A percentile compares a stretch with the other conserved stretches of the same genome.
Conservation (phyloP, 2,888 invertebrate species). For the Leucophenga maculata region DNA sequence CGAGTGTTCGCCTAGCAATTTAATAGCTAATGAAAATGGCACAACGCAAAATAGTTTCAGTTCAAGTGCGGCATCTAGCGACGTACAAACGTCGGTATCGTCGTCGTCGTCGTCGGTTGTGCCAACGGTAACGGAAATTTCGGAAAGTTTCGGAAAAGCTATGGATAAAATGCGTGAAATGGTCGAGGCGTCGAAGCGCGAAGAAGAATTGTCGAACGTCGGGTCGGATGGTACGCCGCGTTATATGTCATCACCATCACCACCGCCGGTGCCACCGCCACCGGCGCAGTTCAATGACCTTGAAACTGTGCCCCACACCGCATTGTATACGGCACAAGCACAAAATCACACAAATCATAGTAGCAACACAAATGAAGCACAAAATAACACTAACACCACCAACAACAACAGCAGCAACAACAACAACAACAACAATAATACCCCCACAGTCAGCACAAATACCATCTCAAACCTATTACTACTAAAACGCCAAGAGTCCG, state of each 20-base stretch:
- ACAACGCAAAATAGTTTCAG: slow-evolving; percentile 41
- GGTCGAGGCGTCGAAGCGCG: slow-evolving; percentile 60
- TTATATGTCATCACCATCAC: slow-evolving; percentile 38
- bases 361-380: slow-evolving; percentile 5
- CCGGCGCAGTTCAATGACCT: slow-evolving; percentile 27
- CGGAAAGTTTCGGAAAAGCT: slow-evolving; percentile 40
- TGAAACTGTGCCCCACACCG: too few species aligned
- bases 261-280: slow-evolving; percentile 55
- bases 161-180: slow-evolving; percentile 71
- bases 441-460: slow-evolving; percentile 10
- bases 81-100: slow-evolving; percentile 33
- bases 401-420: slow-evolving; percentile 20
- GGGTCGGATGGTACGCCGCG: slow-evolving; percentile 23
- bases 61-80: slow-evolving; percentile 48
- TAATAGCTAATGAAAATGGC: slow-evolving; percentile 66
- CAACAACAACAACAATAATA: slow-evolving; percentile 24
- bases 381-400: neutral
- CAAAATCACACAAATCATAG: slow-evolving; percentile 18
- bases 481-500: slow-evolving; percentile 75
- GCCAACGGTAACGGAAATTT: slow-evolving; percentile 20
- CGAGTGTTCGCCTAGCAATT: slow-evolving; percentile 69
- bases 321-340: too few species aligned
- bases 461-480: slow-evolving; percentile 29
- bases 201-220: slow-evolving; percentile 31
- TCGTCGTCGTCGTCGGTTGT: slow-evolving; percentile 24